These are phyloP conservation scores for Chaetoderma sp. DNA, from an alignment of 2,888 invertebrate genomes.

Conservation along the genomic window DNA sequence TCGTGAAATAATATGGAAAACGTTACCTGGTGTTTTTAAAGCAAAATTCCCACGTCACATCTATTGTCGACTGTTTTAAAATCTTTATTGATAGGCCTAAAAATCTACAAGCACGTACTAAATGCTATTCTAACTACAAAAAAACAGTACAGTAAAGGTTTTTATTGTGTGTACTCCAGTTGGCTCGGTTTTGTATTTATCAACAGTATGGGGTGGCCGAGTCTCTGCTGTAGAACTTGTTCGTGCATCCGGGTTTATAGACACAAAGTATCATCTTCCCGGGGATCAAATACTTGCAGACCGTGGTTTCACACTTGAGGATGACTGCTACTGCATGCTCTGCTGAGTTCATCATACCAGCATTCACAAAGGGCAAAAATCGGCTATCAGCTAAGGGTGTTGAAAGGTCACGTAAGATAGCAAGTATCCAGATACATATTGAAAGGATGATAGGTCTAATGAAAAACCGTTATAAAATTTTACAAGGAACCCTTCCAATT, in stretches of 20 bases:
- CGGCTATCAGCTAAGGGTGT: slow-evolving; percentile 1
- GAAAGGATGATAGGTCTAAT: not conserved
- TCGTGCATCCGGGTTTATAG: not conserved
- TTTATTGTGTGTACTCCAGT: slow-evolving; percentile 3
- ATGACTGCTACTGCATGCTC: not conserved
- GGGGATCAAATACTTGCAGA: slow-evolving; percentile 14
- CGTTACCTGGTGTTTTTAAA: too few species aligned
- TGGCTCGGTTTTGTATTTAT: not conserved
- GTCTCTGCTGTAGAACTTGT: not conserved
- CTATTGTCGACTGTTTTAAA: too few species aligned
- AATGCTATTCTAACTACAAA: slow-evolving; percentile 10
- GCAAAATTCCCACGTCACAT: too few species aligned
- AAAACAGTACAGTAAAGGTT: slow-evolving; percentile 5
- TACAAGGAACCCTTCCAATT: slow-evolving; percentile 10
- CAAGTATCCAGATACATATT: not conserved
- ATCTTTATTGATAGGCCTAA: too few species aligned
- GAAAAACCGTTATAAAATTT: slow-evolving; percentile 4
- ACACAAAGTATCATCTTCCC: not conserved
- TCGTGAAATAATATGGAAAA: too few species aligned
- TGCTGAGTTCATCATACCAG: slow-evolving; percentile 3
- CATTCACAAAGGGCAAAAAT: slow-evolving; percentile 8
- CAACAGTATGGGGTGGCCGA: slow-evolving; percentile 15
- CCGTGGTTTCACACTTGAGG: slow-evolving; percentile 9
- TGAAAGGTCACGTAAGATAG: not conserved
- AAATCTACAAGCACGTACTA: too few species aligned